phyloP scores from a whole-genome alignment of 64 coral and sea anemone species.

The Orbicella faveolata region DNA sequence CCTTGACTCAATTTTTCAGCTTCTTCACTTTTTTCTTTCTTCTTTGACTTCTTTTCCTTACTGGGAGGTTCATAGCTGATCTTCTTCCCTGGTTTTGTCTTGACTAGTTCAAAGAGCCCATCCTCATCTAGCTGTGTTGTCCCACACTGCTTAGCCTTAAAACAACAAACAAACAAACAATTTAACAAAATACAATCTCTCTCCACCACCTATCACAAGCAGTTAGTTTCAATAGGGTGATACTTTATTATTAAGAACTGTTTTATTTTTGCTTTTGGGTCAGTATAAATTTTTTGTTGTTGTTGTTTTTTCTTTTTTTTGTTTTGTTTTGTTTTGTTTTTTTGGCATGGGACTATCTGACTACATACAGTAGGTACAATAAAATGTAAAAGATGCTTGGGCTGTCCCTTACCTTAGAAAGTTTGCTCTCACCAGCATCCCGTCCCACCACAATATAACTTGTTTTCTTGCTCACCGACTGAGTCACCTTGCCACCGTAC shows the following conservation, averaged over 20 bases:
- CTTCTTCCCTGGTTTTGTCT: slow-evolving; percentile 69
- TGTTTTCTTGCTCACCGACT: slow-evolving; percentile 88
- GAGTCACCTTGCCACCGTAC: slow-evolving; percentile 87
- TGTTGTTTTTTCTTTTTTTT: no score
- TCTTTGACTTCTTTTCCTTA: slow-evolving; percentile 35
- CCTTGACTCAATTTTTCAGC: neutral
- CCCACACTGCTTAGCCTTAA: slow-evolving; percentile 60
- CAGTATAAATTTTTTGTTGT: no score
- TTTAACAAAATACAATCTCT: neutral
- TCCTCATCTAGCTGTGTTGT: slow-evolving; percentile 86
- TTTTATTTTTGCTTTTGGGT: no score
- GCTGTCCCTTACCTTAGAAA: slow-evolving; percentile 42
- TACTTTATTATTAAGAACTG: no score
- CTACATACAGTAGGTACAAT: neutral
- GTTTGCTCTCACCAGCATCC: slow-evolving; percentile 74
- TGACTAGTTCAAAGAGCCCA: slow-evolving; percentile 78
- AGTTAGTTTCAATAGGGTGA: no score
- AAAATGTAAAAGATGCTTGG: no score
- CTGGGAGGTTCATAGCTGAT: slow-evolving; percentile 7
- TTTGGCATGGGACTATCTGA: no score
- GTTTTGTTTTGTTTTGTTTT: no score
- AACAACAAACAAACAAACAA: neutral
- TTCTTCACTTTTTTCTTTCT: slow-evolving; percentile 21
- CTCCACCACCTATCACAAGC: no score
- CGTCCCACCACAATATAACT: slow-evolving; percentile 80